Percentiles rank a stretch among this genome's conserved stretches.
phyloP scores from a whole-genome alignment of 2,797 vertebrate genomes.

The Phrynocephalus forsythii region DNA sequence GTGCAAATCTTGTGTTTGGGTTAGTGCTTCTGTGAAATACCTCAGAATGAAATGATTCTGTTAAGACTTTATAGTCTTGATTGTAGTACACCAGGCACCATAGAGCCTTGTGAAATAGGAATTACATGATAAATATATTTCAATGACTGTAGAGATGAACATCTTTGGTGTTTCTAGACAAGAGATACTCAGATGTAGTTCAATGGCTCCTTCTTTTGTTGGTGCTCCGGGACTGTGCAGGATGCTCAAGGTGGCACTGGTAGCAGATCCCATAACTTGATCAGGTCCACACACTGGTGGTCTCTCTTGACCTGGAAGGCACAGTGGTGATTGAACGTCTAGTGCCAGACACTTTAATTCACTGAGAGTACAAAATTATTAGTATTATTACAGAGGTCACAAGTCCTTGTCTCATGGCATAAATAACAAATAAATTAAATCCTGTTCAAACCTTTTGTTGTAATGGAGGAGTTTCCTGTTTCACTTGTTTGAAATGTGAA shows the following conservation, averaged over 20 bases:
- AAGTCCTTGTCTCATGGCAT: background rate
- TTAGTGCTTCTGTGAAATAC: background rate
- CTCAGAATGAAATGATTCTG: rapidly evolving
- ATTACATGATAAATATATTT: background rate
- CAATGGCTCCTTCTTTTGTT: too few species aligned
- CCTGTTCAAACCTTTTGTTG: background rate
- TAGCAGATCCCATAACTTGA: too few species aligned
- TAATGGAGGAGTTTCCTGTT: background rate
- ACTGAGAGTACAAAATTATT: too few species aligned
- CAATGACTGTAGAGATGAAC: background rate
- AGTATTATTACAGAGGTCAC: background rate
- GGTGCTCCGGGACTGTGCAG: too few species aligned
- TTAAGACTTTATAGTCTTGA: background rate
- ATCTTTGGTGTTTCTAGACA: too few species aligned
- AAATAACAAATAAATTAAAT: background rate
- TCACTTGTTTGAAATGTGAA: background rate
- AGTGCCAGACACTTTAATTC: too few species aligned
- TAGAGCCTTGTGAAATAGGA: background rate
- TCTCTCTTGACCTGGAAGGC: too few species aligned
- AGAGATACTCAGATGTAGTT: too few species aligned
- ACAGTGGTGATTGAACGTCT: too few species aligned
- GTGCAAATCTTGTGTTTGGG: background rate
- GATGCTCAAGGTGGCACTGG: too few species aligned
- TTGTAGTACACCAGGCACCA: background rate
- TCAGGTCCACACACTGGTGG: too few species aligned